phyloP scores from a whole-genome alignment of 2,888 invertebrate species.

The Himalopsyche anomala region DNA sequence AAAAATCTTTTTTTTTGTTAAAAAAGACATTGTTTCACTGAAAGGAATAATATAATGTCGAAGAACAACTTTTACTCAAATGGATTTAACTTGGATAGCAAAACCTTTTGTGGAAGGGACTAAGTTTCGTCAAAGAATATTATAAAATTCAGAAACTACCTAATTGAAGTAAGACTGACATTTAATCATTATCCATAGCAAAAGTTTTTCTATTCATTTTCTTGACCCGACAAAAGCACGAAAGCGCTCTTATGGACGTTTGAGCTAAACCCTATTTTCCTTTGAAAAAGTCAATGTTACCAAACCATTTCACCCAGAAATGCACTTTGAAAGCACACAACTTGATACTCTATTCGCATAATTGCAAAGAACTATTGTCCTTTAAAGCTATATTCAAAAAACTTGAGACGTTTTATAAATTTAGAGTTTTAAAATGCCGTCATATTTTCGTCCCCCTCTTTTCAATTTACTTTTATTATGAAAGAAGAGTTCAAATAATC shows the following conservation, averaged over 20 bases:
- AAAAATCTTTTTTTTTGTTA: no score
- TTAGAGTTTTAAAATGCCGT: conserved; percentile 17
- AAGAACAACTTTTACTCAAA: background rate
- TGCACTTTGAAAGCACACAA: conserved; percentile 6
- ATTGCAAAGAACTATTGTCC: conserved; percentile 11
- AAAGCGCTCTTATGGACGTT: conserved; percentile 40
- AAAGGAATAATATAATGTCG: no score
- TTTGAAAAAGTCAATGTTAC: conserved; percentile 24
- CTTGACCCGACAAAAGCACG: background rate
- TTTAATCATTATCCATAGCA: conserved; percentile 48
- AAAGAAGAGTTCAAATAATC: conserved; percentile 38
- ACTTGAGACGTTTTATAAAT: conserved; percentile 43
- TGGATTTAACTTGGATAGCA: background rate
- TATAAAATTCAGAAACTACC: conserved; percentile 36
- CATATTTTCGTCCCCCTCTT: conserved; percentile 41
- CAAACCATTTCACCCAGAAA: conserved; percentile 20
- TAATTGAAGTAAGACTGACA: conserved; percentile 48
- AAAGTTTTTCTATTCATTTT: conserved; percentile 41
- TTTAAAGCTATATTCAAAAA: background rate
- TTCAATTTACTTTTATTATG: background rate
- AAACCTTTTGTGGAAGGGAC: background rate
- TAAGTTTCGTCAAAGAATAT: conserved; percentile 24
- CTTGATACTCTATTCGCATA: background rate
- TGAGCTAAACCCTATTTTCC: conserved; percentile 24
- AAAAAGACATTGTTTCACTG: no score